Evolutionary conservation across 2,797 vertebrate genomes (phyloP).

Genomic region (Sebastolobus alascanus): DNA sequence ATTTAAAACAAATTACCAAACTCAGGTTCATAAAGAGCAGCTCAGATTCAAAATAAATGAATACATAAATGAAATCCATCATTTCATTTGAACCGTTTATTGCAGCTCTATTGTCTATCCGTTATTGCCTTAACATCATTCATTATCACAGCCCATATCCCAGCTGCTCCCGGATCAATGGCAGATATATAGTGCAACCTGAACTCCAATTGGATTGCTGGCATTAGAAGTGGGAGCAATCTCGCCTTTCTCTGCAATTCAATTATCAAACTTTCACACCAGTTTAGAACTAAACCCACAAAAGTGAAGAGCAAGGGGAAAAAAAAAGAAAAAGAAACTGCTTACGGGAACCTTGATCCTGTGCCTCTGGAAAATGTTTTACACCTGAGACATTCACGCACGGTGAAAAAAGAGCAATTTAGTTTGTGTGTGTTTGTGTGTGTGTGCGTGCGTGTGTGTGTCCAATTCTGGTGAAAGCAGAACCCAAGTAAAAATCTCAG

Average conservation of each 20-base stretch:
- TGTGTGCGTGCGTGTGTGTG: conserved; percentile 8
- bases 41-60: conserved; percentile 42
- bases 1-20: conserved; percentile 22
- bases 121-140: conserved; percentile 62
- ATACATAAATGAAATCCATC: conserved; percentile 50
- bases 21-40: conserved; percentile 1
- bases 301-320: conserved; percentile 47
- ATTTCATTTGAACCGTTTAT: conserved; percentile 62
- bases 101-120: conserved; percentile 36
- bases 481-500: conserved; percentile 46
- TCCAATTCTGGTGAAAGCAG: conserved; percentile 63
- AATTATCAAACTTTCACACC: conserved; percentile 75
- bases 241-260: conserved; percentile 71
- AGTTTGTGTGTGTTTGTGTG: conserved; percentile 17
- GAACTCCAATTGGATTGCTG: conserved; percentile 76
- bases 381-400: conserved; percentile 58
- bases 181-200: conserved; percentile 69
- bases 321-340: conserved; percentile 43
- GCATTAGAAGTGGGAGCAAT: conserved; percentile 75
- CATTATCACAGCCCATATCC: conserved; percentile 57
- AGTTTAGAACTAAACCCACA: conserved; percentile 62
- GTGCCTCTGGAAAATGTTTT: conserved; percentile 48
- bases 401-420: conserved; percentile 48
- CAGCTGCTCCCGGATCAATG: conserved; percentile 77
- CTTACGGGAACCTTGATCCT: conserved; percentile 59